Conservation (phyloP, 2,888 invertebrate genomes). For the Hirtodrosophila confusa region DNA sequence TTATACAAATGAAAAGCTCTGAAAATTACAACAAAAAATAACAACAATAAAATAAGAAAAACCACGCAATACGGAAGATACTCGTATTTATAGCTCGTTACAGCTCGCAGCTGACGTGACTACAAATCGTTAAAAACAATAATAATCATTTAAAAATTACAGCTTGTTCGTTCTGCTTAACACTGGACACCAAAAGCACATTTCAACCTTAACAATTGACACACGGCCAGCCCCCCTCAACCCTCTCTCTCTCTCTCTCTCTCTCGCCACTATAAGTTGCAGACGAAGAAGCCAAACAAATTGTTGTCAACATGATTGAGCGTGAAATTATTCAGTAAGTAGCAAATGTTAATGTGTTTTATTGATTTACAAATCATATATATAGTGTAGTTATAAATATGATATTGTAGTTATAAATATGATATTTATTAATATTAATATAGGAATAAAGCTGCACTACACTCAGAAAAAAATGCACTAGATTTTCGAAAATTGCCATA, state of each 20-base stretch:
- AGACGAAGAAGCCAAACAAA: constrained; percentile 15
- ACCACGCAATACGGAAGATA: constrained; percentile 49
- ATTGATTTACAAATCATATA: not conserved
- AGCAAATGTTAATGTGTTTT: constrained; percentile 4
- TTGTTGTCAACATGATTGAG: constrained; percentile 66
- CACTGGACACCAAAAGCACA: too few species aligned
- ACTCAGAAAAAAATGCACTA: too few species aligned
- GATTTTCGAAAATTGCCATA: too few species aligned
- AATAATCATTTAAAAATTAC: constrained; percentile 3
- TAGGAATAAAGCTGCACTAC: too few species aligned
- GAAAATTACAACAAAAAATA: constrained; percentile 13
- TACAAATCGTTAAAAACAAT: constrained; percentile 19
- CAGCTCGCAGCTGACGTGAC: constrained; percentile 13
- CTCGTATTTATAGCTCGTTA: constrained; percentile 10
- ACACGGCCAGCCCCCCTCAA: too few species aligned
- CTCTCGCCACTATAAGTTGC: not conserved
- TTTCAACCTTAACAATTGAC: too few species aligned
- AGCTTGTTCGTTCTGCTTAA: constrained; percentile 31
- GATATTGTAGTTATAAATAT: not conserved
- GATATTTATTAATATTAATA: not conserved
- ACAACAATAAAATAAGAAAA: constrained; percentile 17
- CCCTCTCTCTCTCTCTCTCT: too few species aligned
- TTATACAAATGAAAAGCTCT: constrained; percentile 23
- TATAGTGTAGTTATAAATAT: not conserved
- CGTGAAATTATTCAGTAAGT: constrained; percentile 80